phyloP scores from a whole-genome alignment of 2,797 vertebrate genomes.

The Thripadectes ignobilis region DNA sequence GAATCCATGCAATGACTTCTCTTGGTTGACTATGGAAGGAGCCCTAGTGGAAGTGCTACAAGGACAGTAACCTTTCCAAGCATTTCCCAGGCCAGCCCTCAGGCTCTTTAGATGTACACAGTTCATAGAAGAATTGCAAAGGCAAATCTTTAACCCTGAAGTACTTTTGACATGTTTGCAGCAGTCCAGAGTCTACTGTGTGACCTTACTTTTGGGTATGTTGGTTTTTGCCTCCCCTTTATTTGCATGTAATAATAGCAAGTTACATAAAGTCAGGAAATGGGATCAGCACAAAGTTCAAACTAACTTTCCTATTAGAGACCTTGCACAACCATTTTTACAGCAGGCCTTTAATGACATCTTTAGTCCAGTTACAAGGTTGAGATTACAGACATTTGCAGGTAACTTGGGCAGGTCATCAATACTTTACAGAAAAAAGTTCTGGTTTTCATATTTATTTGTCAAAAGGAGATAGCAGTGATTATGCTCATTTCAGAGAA shows the following conservation, averaged over 20 bases:
- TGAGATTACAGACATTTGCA: background rate
- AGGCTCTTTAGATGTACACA: background rate
- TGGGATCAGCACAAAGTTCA: constrained; percentile 6
- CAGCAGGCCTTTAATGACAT: background rate
- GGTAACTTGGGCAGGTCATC: background rate
- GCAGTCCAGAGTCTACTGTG: background rate
- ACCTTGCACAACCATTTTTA: background rate
- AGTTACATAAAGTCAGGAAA: background rate
- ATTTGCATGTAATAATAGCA: background rate
- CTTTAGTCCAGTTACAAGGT: background rate
- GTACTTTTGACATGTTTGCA: background rate
- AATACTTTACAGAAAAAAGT: background rate
- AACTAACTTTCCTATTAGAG: background rate
- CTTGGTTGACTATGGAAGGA: background rate
- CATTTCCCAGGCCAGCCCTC: background rate
- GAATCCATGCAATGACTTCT: background rate
- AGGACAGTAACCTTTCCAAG: background rate
- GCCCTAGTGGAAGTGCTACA: background rate
- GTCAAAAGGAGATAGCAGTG: background rate
- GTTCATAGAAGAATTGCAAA: background rate
- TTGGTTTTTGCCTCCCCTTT: background rate
- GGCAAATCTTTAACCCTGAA: background rate
- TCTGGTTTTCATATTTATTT: background rate
- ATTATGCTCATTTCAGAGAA: background rate
- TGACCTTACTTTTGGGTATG: background rate